A percentile compares a stretch with the other conserved stretches of the same genome.
Evolutionary conservation across 1,140 invertebrate genomes (phyloP).

Genomic region (Dendroctonus ponderosae): DNA sequence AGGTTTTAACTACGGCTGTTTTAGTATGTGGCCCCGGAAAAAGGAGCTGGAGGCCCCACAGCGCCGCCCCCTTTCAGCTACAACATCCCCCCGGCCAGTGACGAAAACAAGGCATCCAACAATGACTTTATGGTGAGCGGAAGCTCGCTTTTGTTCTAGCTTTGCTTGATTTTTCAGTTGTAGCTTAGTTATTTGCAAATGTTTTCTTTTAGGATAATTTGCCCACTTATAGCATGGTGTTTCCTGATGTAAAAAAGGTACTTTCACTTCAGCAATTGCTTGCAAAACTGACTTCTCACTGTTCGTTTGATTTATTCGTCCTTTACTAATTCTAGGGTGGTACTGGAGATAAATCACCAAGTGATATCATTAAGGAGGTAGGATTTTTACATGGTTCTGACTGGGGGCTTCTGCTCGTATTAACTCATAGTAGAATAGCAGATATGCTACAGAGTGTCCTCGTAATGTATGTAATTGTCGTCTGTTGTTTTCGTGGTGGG

Average conservation of each 20-base stretch:
- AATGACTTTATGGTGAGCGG: constrained; percentile 55
- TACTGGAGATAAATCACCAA: not conserved
- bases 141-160: too few species aligned
- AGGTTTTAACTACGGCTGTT: not conserved
- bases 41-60: constrained; percentile 37
- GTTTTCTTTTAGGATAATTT: constrained; percentile 40
- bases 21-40: constrained; percentile 10
- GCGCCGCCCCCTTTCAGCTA: constrained; percentile 64
- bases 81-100: constrained; percentile 64
- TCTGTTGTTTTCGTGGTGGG: not conserved
- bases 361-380: too few species aligned
- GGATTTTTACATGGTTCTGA: too few species aligned
- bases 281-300: not conserved
- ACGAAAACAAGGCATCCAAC: constrained; percentile 59
- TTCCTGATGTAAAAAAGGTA: constrained; percentile 49
- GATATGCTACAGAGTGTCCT: too few species aligned
- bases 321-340: constrained; percentile 10
- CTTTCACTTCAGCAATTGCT: constrained; percentile 1
- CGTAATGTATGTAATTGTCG: not conserved
- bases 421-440: too few species aligned
- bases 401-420: too few species aligned
- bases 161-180: constrained; percentile 19
- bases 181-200: constrained; percentile 37
- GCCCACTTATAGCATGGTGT: constrained; percentile 45
- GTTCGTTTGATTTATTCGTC: not conserved